These are phyloP conservation scores for Agrypnia vestita DNA, from an alignment of 1,140 invertebrate species.

Conservation along the genomic window DNA sequence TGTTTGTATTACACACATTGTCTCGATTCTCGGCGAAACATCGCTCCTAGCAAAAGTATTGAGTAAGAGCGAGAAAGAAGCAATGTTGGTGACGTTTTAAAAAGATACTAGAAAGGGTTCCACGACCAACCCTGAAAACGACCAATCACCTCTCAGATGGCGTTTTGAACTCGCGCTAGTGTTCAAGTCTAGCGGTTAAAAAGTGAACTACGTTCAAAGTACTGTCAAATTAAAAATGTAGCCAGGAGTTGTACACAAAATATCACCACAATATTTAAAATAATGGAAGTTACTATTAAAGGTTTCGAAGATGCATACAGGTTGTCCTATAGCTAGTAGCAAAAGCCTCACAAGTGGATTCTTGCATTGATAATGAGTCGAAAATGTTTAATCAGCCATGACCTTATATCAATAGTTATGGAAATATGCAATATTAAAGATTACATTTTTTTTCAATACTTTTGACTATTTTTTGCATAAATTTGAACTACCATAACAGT, in stretches of 20 bases:
- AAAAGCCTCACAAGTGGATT: no score
- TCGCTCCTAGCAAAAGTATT: background rate
- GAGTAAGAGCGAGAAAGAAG: conserved; percentile 19
- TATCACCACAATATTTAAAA: background rate
- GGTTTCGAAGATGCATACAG: no score
- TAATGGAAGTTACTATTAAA: no score
- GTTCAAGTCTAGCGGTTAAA: background rate
- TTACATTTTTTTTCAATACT: no score
- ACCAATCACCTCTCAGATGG: conserved; percentile 44
- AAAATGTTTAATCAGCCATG: no score
- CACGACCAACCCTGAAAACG: conserved; percentile 53
- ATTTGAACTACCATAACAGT: no score
- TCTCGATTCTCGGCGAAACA: conserved; percentile 22
- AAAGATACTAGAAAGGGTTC: conserved; percentile 36
- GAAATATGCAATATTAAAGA: no score
- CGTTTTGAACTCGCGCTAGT: background rate
- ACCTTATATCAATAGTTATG: no score
- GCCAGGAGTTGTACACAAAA: background rate
- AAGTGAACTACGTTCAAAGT: conserved; percentile 14
- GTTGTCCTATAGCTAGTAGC: no score
- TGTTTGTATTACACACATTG: conserved; percentile 46
- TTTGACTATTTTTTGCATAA: no score
- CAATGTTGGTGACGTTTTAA: background rate
- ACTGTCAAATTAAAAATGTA: background rate
- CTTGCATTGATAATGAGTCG: no score